A percentile compares a stretch with the other conserved stretches of the same genome.
phyloP scores from a whole-genome alignment of 1,140 invertebrate genomes.

The Diabrotica undecimpunctata region DNA sequence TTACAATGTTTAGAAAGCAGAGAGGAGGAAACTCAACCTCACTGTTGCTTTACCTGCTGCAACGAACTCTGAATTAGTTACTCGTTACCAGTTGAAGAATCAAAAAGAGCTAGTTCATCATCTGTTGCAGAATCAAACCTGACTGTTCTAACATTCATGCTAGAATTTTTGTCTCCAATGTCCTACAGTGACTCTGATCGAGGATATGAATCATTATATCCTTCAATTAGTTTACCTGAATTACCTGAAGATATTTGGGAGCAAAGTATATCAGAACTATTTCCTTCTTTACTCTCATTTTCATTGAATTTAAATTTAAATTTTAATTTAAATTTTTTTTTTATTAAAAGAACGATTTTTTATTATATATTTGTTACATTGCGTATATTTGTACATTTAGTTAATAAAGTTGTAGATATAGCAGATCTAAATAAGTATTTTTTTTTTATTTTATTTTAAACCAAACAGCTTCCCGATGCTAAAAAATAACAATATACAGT shows the following conservation, averaged over 20 bases:
- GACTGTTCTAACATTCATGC: not conserved
- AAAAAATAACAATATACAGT: no score
- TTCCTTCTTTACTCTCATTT: not conserved
- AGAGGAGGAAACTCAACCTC: not conserved
- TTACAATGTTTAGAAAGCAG: not conserved
- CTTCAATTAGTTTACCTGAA: slow-evolving; percentile 37
- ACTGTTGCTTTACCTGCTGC: not conserved
- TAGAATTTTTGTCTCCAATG: slow-evolving; percentile 16
- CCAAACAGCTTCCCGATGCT: no score
- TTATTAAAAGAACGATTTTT: no score
- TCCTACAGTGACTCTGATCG: slow-evolving; percentile 38
- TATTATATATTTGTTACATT: no score
- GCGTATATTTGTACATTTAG: no score
- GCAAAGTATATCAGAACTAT: not conserved
- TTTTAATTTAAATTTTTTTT: no score
- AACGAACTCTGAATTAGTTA: not conserved
- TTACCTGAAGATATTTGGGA: slow-evolving; percentile 35
- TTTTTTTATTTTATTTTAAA: no score
- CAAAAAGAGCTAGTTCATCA: not conserved
- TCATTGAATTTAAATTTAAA: not conserved
- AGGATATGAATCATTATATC: slow-evolving; percentile 46
- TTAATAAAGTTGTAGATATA: no score
- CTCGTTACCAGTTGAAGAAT: not conserved
- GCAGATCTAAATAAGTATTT: no score
- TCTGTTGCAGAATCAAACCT: not conserved